These are phyloP conservation scores for Clarias fuscus DNA, from an alignment of 2,797 vertebrate species.

Conservation along the genomic window DNA sequence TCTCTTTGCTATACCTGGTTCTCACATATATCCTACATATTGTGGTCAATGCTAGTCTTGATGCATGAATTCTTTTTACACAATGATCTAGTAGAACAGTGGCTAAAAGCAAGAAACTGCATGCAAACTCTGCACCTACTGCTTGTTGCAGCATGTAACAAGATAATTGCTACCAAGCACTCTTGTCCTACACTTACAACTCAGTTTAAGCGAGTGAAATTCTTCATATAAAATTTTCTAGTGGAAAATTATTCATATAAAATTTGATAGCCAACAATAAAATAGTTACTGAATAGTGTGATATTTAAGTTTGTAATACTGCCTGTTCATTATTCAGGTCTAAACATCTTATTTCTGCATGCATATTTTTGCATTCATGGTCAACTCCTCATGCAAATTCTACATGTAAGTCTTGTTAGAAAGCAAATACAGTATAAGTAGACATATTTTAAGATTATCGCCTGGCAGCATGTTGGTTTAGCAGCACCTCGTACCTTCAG, in stretches of 20 bases:
- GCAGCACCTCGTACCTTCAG: too few relatives aligned
- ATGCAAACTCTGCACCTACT: not conserved
- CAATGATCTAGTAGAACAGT: not conserved
- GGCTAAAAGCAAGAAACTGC: not conserved
- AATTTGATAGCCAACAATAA: not conserved
- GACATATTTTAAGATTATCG: not conserved
- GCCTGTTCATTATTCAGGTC: not conserved
- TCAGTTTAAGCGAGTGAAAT: not conserved
- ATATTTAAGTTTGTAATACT: not conserved
- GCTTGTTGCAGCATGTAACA: not conserved
- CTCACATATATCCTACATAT: not conserved
- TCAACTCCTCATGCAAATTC: not conserved
- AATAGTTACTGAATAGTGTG: not conserved
- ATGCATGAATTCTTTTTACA: not conserved
- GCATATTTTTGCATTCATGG: not conserved
- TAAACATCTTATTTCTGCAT: not conserved
- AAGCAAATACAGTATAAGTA: not conserved
- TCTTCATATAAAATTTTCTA: not conserved
- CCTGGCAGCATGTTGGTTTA: too few relatives aligned
- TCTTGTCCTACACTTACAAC: not conserved
- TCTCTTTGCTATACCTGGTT: not conserved
- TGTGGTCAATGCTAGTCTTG: not conserved
- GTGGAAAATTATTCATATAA: not conserved
- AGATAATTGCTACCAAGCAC: not conserved
- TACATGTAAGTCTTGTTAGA: not conserved